Percentiles rank a stretch among this genome's conserved stretches.
Evolutionary conservation across 37 sponge, comb jelly and placozoan species (phyloP).

Genomic region (Theonella swinhoei): DNA sequence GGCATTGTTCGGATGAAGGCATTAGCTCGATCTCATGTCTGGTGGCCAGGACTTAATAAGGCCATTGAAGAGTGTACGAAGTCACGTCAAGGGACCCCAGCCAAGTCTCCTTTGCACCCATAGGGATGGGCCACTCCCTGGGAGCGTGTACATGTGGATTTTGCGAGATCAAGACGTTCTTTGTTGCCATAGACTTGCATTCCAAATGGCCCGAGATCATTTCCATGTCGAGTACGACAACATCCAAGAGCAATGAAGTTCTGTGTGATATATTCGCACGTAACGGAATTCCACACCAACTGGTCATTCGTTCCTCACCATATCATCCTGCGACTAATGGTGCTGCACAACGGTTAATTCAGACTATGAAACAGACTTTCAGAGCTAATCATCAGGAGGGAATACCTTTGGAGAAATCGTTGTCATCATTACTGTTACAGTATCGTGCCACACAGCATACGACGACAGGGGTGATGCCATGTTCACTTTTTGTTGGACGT

Average conservation of each 20-base stretch:
- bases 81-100: conserved; percentile 10
- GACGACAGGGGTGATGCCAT: too few relatives aligned
- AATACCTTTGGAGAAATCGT: too few relatives aligned
- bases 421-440: too few relatives aligned
- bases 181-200: conserved; percentile 16
- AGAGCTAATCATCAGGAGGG: too few relatives aligned
- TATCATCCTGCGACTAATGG: conserved; percentile 63
- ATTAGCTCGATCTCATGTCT: too few relatives aligned
- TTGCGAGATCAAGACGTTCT: conserved; percentile 26
- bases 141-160: conserved; percentile 42
- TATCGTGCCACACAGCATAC: too few relatives aligned
- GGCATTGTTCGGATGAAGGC: too few relatives aligned
- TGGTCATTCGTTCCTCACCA: conserved; percentile 41
- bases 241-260: conserved; percentile 21
- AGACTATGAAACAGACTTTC: too few relatives aligned
- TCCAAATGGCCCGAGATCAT: conserved; percentile 46
- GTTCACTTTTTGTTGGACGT: too few relatives aligned
- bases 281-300: conserved; percentile 47
- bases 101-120: conserved; percentile 18
- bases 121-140: conserved; percentile 19
- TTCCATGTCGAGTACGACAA: conserved; percentile 26
- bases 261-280: conserved; percentile 46
- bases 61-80: too few relatives aligned
- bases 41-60: too few relatives aligned
- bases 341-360: too few relatives aligned